Conservation (phyloP, 2,888 invertebrate genomes). For the Imbricaverruca yamaguchii region DNA sequence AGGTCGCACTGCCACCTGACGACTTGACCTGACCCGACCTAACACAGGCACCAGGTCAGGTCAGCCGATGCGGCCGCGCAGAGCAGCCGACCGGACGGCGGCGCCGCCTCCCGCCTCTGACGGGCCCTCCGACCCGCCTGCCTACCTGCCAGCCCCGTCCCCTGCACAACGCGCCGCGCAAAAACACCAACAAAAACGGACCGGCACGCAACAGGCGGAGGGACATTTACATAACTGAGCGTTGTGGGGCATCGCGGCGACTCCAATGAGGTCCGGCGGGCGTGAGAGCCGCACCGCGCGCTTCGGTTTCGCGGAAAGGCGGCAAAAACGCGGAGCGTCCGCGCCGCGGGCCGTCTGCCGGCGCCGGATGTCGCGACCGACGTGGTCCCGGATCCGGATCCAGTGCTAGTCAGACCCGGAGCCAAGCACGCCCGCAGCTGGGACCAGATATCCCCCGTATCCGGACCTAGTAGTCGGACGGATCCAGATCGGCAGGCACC, state of each 20-base stretch:
- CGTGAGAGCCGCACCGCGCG: not conserved
- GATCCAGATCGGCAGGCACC: no score
- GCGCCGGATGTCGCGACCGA: not conserved
- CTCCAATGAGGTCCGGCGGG: not conserved
- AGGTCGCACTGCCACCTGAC: no score
- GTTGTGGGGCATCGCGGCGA: not conserved
- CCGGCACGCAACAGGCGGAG: not conserved
- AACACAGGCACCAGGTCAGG: no score
- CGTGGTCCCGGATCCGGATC: no score
- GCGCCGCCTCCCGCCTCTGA: not conserved
- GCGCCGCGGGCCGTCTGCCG: not conserved
- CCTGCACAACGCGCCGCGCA: not conserved
- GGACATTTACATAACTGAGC: conserved; percentile 2
- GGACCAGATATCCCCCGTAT: no score
- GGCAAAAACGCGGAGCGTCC: not conserved
- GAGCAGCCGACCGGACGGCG: not conserved
- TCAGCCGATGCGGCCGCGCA: no score
- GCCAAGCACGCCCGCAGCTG: no score
- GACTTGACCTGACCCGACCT: no score
- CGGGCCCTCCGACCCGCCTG: not conserved
- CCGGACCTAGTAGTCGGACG: no score
- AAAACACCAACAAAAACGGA: not conserved
- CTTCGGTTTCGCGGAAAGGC: not conserved
- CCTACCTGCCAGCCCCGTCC: not conserved
- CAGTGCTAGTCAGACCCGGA: no score